Base-by-base conservation (phyloP, 2,113 vertebrate genomes). In the Urocynchramus pylzowi region DNA sequence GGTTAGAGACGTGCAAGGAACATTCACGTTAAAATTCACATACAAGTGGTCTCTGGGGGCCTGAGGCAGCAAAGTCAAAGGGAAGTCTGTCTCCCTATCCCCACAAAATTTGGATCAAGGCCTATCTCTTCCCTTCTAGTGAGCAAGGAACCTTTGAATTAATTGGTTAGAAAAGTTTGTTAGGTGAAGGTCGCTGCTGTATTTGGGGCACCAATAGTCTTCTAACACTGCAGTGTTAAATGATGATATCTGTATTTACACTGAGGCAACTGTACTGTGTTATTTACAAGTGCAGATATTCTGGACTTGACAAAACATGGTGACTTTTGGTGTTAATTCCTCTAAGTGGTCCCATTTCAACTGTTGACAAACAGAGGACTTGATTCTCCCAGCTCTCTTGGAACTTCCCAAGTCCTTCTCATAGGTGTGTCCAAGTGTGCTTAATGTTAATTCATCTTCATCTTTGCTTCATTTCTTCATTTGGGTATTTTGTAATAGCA, bases 1-100 rank as follows among this genome's bases (percentile, higher is more conserved):
- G 35, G 10, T 2, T 47, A 67, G 63, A 80, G 49, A 45, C 0
- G 0, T 33, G 37, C 0, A 0, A 87, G 88, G 81, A 92, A 69
- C 3, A 21, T 41, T 10, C 56, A 28, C 0, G 0, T 13, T 91
- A 64, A 89, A 82, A 52, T 35, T 47, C 37, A 64, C 8, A 1
- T 30, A n/a, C 31, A 35, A 2, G 2, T 33, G 50, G 18, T 54
- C 74, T 61, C 54, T 23, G 11, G 63, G 37, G 41, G 10, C 27
- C 67, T 77, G 50, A 79, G 89, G 16, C 84, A 91, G 67, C 59
- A 73, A 90, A 91, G 63, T 8, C 33, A 49, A 76, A 57, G 39
- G 54, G 50, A 93, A 93, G 13, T 59, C 50, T 68, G 21, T 27
- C 67, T 73, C 50, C 22, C 0, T 1, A 17, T 59, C 64, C 52